Evolutionary conservation across 2,113 vertebrate species (phyloP).

Genomic region (Craseonycteris thonglongyai): DNA sequence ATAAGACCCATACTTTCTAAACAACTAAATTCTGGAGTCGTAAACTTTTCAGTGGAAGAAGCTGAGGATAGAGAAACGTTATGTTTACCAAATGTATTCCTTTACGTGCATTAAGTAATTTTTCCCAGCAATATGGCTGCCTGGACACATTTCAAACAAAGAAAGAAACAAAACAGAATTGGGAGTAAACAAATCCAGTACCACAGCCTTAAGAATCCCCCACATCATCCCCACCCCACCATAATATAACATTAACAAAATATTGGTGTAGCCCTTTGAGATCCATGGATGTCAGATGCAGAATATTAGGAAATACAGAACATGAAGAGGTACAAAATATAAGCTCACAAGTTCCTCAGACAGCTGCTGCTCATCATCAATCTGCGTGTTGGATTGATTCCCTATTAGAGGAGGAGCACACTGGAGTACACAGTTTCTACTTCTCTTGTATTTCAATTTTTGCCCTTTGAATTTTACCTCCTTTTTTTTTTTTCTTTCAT

Average conservation of each 20-base stretch:
- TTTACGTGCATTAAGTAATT: background rate
- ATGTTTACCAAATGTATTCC: background rate
- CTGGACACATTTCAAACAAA: background rate
- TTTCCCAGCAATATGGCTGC: background rate
- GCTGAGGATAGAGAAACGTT: background rate
- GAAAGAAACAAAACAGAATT: conserved; percentile 11
- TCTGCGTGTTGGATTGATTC: background rate
- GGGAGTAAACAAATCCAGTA: background rate
- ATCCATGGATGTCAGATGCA: background rate
- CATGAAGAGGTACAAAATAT: rapidly evolving
- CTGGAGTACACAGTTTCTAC: background rate
- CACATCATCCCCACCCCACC: background rate
- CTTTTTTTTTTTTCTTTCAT: conserved; percentile 19
- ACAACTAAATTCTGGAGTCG: background rate
- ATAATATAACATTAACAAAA: background rate
- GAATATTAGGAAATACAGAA: background rate
- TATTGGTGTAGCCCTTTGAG: background rate
- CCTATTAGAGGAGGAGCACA: background rate
- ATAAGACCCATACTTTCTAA: background rate
- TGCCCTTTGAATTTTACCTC: background rate
- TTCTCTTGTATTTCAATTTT: background rate
- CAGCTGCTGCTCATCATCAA: background rate
- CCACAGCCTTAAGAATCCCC: background rate
- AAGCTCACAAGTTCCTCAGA: background rate
- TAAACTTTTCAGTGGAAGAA: background rate